Percentiles rank a stretch among this genome's conserved stretches.
These are phyloP conservation scores for Aselliscus stoliczkanus DNA, from an alignment of 2,797 vertebrate genomes.

Conservation along the genomic window DNA sequence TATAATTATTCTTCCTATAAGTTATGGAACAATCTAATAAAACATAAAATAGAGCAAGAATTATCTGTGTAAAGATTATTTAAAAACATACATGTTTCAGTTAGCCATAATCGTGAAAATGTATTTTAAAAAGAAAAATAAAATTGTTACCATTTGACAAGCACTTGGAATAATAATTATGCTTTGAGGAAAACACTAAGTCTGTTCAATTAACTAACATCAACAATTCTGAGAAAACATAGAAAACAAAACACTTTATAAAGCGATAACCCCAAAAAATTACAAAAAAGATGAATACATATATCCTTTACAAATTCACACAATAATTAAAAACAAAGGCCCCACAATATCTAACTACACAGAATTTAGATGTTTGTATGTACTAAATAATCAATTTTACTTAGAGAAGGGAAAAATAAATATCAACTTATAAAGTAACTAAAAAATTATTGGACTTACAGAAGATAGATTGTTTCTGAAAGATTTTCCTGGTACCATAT, in stretches of 20 bases:
- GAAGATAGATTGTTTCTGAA: neutral
- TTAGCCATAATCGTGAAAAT: neutral
- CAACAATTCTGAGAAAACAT: neutral
- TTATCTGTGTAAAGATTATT: neutral
- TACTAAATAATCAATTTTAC: neutral
- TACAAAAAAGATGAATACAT: neutral
- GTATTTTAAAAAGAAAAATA: conserved; percentile 30
- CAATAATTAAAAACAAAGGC: neutral
- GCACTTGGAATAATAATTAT: neutral
- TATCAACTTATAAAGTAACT: neutral
- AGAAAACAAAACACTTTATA: neutral
- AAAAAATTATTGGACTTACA: neutral
- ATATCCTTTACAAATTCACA: neutral
- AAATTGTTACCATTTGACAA: neutral
- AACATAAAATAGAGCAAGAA: neutral
- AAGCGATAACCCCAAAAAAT: neutral
- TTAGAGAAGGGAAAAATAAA: neutral
- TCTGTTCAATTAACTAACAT: neutral
- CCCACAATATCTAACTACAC: neutral
- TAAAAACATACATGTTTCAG: neutral
- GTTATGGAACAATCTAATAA: conserved; percentile 54
- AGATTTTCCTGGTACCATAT: neutral
- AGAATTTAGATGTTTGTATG: neutral
- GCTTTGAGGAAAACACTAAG: neutral
- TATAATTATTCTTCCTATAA: neutral